Evolutionary conservation across 2,113 vertebrate species (phyloP), one percentile per base, ranked within the genome.

Genomic region (Donacobius atricapilla): DNA sequence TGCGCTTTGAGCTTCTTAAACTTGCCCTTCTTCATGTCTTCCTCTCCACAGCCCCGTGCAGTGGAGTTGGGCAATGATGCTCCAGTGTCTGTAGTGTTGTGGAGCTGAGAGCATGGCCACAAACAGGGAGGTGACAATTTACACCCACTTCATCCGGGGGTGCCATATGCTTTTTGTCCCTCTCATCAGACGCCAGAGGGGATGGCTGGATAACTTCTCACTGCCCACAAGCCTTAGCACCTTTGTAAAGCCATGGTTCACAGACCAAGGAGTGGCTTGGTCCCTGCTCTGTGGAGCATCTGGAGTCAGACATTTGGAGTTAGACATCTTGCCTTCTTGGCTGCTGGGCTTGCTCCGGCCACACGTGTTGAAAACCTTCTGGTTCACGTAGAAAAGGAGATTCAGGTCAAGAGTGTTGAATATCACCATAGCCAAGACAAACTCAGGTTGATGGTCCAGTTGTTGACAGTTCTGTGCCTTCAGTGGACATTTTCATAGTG

Each of bases 211-310:
- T 68, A 60, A 65, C 54, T 79, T 65, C 37, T 83, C 15, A 17
- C 20, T 0, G 0, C 61, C 40, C 3, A 1, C 0, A 0, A 61
- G 61, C 20, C 21, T 76, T 53, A 50, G 35, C 53, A 87, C 65
- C 77, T 91, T 68, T 54, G n/a, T 54, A 25, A 79, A 94, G 25
- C 60, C 6, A 1, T 2, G 1, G 20, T 28, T 79, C 7, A 2
- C 16, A 60, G 48, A 39, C 15, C 0, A 1, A 47, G 37, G 51
- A 64, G 35, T 0, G 0, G 7, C 53, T 76, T 27, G 37, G 53
- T 87, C n/a, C 24, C 9, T 39, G 40, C 40, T 79, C 61, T 0
- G 0, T 28, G 27, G 47, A 71, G 58, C 1, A 2, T 68, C 82
- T 33, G 44, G 73, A 84, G 53, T 65, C 33, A 42, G 33, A 19